These are phyloP conservation scores for Anser brachyrhynchus DNA, from an alignment of 2,113 vertebrate species.

Conservation along the genomic window DNA sequence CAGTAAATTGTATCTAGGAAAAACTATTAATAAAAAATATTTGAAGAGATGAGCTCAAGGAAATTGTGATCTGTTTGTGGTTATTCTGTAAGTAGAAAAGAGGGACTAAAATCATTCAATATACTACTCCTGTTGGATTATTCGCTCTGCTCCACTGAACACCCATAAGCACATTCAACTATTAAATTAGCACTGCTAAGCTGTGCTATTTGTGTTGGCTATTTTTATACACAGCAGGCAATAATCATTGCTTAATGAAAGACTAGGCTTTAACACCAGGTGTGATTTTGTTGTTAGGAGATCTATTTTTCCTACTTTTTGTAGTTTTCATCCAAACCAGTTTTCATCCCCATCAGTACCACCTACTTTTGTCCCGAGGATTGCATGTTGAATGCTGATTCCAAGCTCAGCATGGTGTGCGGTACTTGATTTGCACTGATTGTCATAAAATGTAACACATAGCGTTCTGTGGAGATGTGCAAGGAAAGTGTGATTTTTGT, in stretches of 20 bases:
- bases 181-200: conserved; percentile 70
- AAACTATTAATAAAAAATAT: conserved; percentile 36
- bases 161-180: conserved; percentile 60
- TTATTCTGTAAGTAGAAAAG: conserved; percentile 2
- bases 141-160: conserved; percentile 51
- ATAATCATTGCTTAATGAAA: conserved; percentile 66
- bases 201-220: conserved; percentile 63
- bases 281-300: conserved; percentile 22
- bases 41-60: not conserved
- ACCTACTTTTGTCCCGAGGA: conserved; percentile 13
- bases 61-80: conserved; percentile 28
- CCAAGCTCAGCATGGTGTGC: not conserved
- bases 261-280: conserved; percentile 39
- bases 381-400: not conserved
- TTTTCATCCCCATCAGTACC: not conserved
- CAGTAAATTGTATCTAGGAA: not conserved
- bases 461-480: not conserved
- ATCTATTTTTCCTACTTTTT: conserved; percentile 25
- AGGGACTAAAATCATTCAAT: conserved; percentile 1
- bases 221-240: conserved; percentile 70
- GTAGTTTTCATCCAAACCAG: not conserved
- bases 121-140: conserved; percentile 12
- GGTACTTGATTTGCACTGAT: conserved; percentile 16
- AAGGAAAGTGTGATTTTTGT: not conserved
- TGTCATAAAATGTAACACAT: conserved; percentile 15